Evolutionary conservation across 2,888 invertebrate species (phyloP), one percentile per base, ranked within the genome.

Genomic region (Drosophila macrospina): DNA sequence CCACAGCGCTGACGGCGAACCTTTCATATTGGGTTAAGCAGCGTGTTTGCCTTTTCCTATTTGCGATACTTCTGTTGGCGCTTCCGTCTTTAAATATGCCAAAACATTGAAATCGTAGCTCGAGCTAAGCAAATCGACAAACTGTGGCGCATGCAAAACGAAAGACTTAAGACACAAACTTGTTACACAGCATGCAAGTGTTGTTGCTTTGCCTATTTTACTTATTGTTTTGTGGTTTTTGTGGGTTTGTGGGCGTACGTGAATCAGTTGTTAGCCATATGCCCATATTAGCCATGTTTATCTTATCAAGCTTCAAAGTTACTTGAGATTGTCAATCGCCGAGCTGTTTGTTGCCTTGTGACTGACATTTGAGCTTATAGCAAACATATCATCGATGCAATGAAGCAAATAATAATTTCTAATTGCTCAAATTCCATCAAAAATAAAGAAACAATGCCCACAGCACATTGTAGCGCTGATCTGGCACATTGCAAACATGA

Each of bases 381-480:
- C 37, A 56, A 32, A 34, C 36, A 51, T 62, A n/a, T 64, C 63
- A 42, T 44, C 16, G 56, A 54, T 8, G 44, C 72, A 73, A 60
- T 77, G 69, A 79, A 65, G 83, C 83, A 72, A 70, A 80, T 87
- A 87, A 87, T 79, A 87, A 74, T 85, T 87, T 87, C 74, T 85
- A 85, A 85, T 87, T 87, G 85, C 77, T 87, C 80, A 85, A 80
- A 86, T 86, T 84, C 80, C 82, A 74, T 50, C 70, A 44, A 42
- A 50, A 37, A 56, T 37, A 30, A 63, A 56, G 63, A 50, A 26
- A 15, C n/a, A 36, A 50, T 26, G 37, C 26, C 37, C 44, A 69
- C 45, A 69, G 51, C 52, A 48, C 28, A 26, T 13, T 24, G n/a
- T 5, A 36, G 16, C 15, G 15, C 11, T 39, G 50, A 47, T 32